These are phyloP conservation scores for Tipula lateralis DNA, from an alignment of 2,888 invertebrate species.

Conservation along the genomic window DNA sequence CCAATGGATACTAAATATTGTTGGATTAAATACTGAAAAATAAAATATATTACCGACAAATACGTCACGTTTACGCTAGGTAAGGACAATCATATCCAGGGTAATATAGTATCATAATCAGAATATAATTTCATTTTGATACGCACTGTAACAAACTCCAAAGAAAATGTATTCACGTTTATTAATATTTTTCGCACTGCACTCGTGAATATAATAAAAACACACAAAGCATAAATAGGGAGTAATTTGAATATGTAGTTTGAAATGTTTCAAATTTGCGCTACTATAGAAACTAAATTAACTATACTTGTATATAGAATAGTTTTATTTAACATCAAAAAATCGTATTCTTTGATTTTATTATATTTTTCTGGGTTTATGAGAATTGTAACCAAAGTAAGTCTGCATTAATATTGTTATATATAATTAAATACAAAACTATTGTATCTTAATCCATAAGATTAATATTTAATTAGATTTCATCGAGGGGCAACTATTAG, in stretches of 20 bases:
- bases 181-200: neutral
- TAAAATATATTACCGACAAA: too few species aligned
- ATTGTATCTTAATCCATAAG: neutral
- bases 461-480: neutral
- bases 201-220: neutral
- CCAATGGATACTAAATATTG: too few species aligned
- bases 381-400: neutral
- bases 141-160: neutral
- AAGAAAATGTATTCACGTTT: neutral
- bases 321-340: neutral
- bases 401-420: neutral
- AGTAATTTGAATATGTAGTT: neutral
- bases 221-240: neutral
- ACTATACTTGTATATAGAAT: neutral
- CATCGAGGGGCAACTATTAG: neutral
- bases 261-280: slow-evolving; percentile 24
- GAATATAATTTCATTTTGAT: neutral
- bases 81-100: too few species aligned
- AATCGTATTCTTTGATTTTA: neutral
- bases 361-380: neutral
- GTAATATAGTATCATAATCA: too few species aligned
- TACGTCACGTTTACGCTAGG: too few species aligned
- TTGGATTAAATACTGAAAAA: too few species aligned
- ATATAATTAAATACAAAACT: neutral
- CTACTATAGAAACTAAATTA: slow-evolving; percentile 1